These are phyloP conservation scores for Fistularia tabacaria DNA, from an alignment of 2,797 vertebrate species.

Conservation along the genomic window DNA sequence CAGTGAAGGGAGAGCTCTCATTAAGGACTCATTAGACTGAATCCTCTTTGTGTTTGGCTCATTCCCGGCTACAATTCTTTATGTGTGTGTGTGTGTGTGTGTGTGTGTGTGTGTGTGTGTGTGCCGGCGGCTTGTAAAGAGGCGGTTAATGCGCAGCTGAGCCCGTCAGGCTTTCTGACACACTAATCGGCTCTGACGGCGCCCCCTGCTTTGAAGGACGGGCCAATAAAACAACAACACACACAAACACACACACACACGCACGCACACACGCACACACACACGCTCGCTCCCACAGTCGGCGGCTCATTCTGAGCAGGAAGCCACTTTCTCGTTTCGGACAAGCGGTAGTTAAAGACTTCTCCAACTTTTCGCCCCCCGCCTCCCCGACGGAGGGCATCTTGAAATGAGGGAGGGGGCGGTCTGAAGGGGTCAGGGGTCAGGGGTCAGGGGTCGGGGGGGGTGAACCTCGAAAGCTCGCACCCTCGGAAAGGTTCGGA, in stretches of 20 bases:
- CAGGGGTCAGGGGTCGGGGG: too few relatives aligned
- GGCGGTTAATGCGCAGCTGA: conserved; percentile 50
- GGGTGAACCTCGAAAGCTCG: too few relatives aligned
- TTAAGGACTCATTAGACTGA: conserved; percentile 5
- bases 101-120: conserved; percentile 12
- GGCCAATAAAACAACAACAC: conserved; percentile 29
- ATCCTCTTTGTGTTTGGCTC: conserved; percentile 10
- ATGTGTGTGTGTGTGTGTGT: conserved; percentile 14
- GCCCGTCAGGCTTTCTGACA: conserved; percentile 71
- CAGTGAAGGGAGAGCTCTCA: neutral
- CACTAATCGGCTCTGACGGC: conserved; percentile 77
- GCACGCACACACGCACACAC: conserved; percentile 1
- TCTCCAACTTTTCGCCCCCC: too few relatives aligned
- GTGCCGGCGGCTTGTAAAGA: conserved; percentile 29
- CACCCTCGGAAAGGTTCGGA: neutral
- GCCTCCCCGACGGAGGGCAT: too few relatives aligned
- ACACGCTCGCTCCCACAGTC: conserved; percentile 3
- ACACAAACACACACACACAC: conserved; percentile 12
- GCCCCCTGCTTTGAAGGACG: conserved; percentile 18
- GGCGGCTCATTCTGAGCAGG: neutral
- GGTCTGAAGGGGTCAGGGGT: too few relatives aligned
- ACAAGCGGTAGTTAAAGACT: too few relatives aligned
- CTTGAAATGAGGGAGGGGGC: too few relatives aligned
- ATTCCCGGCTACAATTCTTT: neutral
- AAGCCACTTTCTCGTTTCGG: too few relatives aligned